Base-by-base conservation (phyloP, 1,140 invertebrate genomes). In the Pseudomyrmex gracilis region DNA sequence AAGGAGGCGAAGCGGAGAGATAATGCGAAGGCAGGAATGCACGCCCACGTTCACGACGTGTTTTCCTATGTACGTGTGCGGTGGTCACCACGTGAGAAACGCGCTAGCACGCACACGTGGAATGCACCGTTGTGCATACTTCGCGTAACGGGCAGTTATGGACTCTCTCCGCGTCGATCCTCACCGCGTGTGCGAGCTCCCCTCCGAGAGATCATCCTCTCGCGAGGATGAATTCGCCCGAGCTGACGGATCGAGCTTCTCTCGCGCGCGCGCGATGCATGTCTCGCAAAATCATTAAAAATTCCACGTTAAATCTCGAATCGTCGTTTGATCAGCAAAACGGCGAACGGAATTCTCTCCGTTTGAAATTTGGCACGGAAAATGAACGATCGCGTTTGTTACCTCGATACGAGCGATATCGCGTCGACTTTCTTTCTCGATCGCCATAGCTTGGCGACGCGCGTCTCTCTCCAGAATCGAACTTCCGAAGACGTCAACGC, bases 11-110 rank as follows among this genome's bases (percentile, higher is more conserved):
- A 86, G 78, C 34, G 34, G 86, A 86, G 76, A 93, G 92, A 93
- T 93, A 93, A 92, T 92, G 90, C 90, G 91, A 92, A 88, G 91
- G 89, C 90, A 91, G 92, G 93, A 93, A 93, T 93, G 92, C 89
- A 93, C 91, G 92, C 93, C 93, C 91, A 93, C 93, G 92, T 93
- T 91, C 90, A 68, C 89, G 87, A 90, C 89, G 91, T 92, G 89
- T 93, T 93, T 92, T 91, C 89, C 91, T 91, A 89, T 68, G 90
- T 93, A 92, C 89, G 91, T 92, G 89, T 91, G 84, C 53, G 85
- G 57, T 70, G 90, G 89, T 89, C 90, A 87, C 87, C 89, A 90
- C 90, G 91, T 91, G 90, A 93, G 91, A 92, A 34, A 91, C 87
- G 87, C 86, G 88, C 90, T 92, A 89, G 91, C 84, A 43, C 82